Evolutionary conservation across 2,888 invertebrate genomes (phyloP), one percentile per base, ranked within the genome.

Genomic region (Tetrapedia diversipes): DNA sequence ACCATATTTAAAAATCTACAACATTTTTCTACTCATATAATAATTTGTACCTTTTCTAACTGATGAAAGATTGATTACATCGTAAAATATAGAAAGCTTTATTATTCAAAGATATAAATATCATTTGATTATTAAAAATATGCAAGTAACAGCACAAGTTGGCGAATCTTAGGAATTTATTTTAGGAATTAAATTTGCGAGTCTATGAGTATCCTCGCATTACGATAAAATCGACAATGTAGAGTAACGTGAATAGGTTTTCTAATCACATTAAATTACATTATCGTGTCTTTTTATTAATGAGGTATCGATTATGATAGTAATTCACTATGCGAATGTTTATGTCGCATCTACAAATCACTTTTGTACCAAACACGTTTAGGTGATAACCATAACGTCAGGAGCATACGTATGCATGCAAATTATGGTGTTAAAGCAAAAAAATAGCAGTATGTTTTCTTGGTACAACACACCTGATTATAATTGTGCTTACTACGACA

Each of bases 11-110:
- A 71, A 65, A 71, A 64, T 67, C 68, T 72, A 71, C 60, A 49
- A 54, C 19, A 47, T 11, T 63, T n/a, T 47, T 27, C 32, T 65
- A 77, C 60, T 43, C 24, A 29, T 45, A 24, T 19, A 70, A 24
- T 19, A 70, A 80, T 76, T 79, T 69, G 53, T 69, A 64, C 60
- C 77, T 41, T 47, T 47, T 24, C 56, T 67, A 73, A 77, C 65
- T 34, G 70, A 79, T 68, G 24, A 54, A 47, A 39, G n/a, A 64
- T 41, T 56, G 43, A 57, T 41, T 66, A 66, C 22, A 22, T 57
- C 29, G 54, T 37, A 47, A 66, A 66, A 56, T 66, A 56, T 37
- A 45, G 34, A 37, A 66, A 56, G 56, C 47, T 66, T 66, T 57
- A 27, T 66, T 56, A 37, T 27, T 41, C 27, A 2, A 22, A 41